Conservation (phyloP, 2,113 vertebrate genomes). For the Mystacornis crossleyi region DNA sequence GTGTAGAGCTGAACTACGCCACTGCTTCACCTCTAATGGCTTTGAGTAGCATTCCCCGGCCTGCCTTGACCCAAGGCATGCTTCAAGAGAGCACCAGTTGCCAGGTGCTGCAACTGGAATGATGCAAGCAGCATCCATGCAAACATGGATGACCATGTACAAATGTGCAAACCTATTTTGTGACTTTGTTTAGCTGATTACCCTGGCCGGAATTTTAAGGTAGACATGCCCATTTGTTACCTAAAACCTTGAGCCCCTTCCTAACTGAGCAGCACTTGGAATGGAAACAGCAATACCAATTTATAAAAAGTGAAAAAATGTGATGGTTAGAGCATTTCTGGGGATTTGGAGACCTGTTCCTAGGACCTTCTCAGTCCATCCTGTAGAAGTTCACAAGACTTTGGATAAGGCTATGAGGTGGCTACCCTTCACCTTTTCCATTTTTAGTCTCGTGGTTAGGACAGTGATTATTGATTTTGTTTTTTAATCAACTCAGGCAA, state of each 20-base stretch:
- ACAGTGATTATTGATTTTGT: background rate
- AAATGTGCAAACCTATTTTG: background rate
- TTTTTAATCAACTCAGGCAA: background rate
- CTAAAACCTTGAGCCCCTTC: background rate
- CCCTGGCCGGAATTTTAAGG: background rate
- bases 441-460: background rate
- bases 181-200: background rate
- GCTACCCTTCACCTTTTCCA: background rate
- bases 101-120: background rate
- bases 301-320: background rate
- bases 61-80: background rate
- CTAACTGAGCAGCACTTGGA: background rate
- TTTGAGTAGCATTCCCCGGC: accelerated
- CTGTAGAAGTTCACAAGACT: background rate
- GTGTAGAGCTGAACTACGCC: background rate
- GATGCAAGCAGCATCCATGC: background rate
- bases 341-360: background rate
- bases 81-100: background rate
- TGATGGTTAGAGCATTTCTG: background rate
- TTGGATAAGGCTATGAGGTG: background rate
- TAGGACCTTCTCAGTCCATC: background rate
- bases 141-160: background rate
- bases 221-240: background rate
- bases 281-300: background rate
- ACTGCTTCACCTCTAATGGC: background rate